These are phyloP conservation scores for Homalodisca vitripennis DNA, from an alignment of 1,140 invertebrate genomes.

Conservation along the genomic window DNA sequence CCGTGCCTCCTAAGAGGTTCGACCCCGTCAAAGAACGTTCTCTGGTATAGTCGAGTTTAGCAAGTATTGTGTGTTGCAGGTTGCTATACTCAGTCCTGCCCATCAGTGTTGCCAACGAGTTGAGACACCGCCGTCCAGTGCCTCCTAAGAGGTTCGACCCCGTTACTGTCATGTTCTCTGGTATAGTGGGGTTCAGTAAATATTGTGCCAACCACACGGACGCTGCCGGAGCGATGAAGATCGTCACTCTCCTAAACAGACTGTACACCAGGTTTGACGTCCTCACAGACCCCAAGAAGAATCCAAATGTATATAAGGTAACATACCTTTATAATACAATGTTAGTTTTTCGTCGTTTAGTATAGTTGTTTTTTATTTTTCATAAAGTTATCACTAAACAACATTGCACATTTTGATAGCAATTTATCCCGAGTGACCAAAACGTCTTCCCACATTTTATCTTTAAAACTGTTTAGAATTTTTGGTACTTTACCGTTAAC, in stretches of 20 bases:
- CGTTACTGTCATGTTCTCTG: slow-evolving; percentile 91
- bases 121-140: slow-evolving; percentile 86
- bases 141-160: slow-evolving; percentile 82
- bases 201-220: slow-evolving; percentile 86
- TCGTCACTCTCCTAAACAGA: slow-evolving; percentile 87
- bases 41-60: no score
- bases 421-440: no score
- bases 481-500: no score
- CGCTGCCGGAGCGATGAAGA: slow-evolving; percentile 86
- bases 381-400: no score
- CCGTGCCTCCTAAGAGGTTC: no score
- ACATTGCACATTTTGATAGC: no score
- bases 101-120: slow-evolving; percentile 88
- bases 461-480: no score
- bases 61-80: slow-evolving; percentile 1
- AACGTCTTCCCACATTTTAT: no score
- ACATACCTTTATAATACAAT: background rate
- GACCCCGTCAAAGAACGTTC: no score
- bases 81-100: slow-evolving; percentile 93
- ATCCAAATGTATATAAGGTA: slow-evolving; percentile 95
- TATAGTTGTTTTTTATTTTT: no score
- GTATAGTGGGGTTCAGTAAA: slow-evolving; percentile 88
- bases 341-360: no score
- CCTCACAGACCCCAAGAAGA: slow-evolving; percentile 85
- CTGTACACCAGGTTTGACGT: slow-evolving; percentile 90